Percentiles rank a stretch among this genome's conserved stretches.
Evolutionary conservation across 2,113 vertebrate genomes (phyloP).

Genomic region (Phaethon lepturus): DNA sequence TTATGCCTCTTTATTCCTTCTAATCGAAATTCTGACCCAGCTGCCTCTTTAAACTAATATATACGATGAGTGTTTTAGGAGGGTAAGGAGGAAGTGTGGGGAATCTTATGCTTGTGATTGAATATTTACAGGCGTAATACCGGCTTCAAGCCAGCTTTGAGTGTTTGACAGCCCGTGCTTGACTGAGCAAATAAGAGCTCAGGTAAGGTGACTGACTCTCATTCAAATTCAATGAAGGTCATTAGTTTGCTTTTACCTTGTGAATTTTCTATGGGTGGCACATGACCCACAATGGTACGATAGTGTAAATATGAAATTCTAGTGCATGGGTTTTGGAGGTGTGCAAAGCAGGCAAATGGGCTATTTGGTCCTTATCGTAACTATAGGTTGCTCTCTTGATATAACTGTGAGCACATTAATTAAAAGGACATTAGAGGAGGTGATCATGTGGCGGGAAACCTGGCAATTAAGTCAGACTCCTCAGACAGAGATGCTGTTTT

Average conservation of each 20-base stretch:
- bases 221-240: background rate
- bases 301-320: background rate
- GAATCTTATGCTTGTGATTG: background rate
- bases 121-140: background rate
- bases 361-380: background rate
- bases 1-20: background rate
- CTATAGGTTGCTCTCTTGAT: background rate
- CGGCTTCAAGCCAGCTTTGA: background rate
- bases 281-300: background rate
- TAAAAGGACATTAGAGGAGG: background rate
- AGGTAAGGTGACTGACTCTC: background rate
- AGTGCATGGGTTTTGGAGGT: background rate
- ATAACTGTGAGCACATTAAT: background rate
- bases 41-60: background rate
- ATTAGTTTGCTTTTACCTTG: background rate
- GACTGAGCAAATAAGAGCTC: background rate
- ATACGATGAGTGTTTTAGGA: background rate
- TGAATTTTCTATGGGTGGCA: background rate
- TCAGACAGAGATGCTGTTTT: background rate
- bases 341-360: background rate
- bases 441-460: background rate
- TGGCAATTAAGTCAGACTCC: background rate
- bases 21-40: background rate
- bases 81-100: background rate
- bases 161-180: background rate